A percentile compares a stretch with the other conserved stretches of the same genome.
phyloP scores from a whole-genome alignment of 2,113 vertebrate genomes.

The Rhea americana region DNA sequence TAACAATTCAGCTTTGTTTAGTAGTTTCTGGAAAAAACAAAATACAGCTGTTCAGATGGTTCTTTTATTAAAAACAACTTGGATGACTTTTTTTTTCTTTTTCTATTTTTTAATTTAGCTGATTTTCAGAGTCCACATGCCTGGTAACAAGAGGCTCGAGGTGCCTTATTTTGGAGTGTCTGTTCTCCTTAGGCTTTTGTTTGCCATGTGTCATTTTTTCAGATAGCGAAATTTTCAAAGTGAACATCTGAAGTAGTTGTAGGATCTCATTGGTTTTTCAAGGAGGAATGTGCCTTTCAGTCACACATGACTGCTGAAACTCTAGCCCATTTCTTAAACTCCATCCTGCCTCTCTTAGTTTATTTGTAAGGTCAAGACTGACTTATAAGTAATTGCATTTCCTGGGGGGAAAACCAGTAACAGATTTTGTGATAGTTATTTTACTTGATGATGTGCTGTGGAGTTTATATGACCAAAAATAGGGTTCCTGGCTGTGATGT shows the following conservation, averaged over 20 bases:
- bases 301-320: background rate
- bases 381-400: slow-evolving; percentile 30
- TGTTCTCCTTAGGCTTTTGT: background rate
- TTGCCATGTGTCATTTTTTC: background rate
- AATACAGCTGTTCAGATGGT: background rate
- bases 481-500: slow-evolving; percentile 18
- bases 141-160: background rate
- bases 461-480: background rate
- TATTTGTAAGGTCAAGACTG: slow-evolving; percentile 37
- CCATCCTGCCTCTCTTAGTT: background rate
- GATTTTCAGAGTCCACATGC: background rate
- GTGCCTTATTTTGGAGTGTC: background rate
- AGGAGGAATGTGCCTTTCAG: background rate
- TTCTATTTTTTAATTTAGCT: background rate
- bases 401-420: slow-evolving; percentile 26
- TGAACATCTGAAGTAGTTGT: background rate
- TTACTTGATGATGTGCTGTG: slow-evolving; percentile 2
- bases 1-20: background rate
- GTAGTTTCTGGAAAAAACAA: background rate
- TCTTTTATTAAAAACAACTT: background rate
- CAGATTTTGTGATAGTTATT: slow-evolving; percentile 35
- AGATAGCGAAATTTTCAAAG: background rate
- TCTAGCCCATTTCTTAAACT: background rate
- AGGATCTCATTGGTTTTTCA: background rate
- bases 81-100: background rate